Base-by-base conservation (phyloP, 2,888 invertebrate species). In the Byasa hedistus region DNA sequence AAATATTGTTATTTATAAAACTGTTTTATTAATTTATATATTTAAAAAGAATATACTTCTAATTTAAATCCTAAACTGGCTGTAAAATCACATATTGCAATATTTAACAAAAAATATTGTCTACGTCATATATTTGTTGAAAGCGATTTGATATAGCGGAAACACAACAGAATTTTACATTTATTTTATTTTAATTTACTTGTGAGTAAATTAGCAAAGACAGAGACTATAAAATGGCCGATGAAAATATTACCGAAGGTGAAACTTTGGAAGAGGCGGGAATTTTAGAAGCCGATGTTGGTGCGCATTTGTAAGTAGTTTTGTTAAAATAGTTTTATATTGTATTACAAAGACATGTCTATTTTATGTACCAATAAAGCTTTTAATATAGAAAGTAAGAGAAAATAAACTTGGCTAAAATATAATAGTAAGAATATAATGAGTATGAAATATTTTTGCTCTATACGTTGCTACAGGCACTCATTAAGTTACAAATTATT, bases 261-360 rank as follows among this genome's bases (percentile, higher is more conserved):
- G 89, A 88, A 17, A 72, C 77, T 19, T 66, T 90, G 66, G 89
- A 89, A 73, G 89, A 90, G 64, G 87, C 91, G 3, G 91, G 91
- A 2, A 84, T 77, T 48, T 76, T 91, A 36, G 91, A 91, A 71
- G 90, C 90, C 1, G 90, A 90, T 78, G 89, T 89, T 54, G 91
- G 91, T 24, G 90, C 91, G 10, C 79, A 76, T 75, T 90, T 90
- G 90, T 90, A 72, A 82, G 81, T 74, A 57, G n/a, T 15, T n/a
- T n/a, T 39, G 32, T 22, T 17, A 39, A 27, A 17, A 19, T 17
- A 56, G 8, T 23, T 3, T 19, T 27, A 56, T 19, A 17, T 55
- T 23, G 0, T 21, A n/a, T n/a, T n/a, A n/a, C n/a, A n/a, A n/a
- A n/a, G n/a, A n/a, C n/a, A n/a, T n/a, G n/a, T n/a, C n/a, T n/a